phyloP scores from a whole-genome alignment of 2,797 vertebrate species.

The Myotis daubentonii region DNA sequence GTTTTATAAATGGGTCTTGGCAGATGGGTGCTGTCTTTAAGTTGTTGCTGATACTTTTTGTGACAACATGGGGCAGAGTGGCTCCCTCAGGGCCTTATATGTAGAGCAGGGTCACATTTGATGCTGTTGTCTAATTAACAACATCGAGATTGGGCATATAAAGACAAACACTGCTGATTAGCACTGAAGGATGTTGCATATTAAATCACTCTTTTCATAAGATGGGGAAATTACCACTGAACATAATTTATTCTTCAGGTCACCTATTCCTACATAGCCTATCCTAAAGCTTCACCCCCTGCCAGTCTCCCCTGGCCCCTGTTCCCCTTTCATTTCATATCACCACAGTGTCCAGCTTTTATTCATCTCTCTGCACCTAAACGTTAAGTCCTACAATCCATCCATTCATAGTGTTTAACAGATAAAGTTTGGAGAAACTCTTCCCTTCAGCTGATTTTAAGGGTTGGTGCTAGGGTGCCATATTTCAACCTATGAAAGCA shows the following conservation, averaged over 20 bases:
- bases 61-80: background rate
- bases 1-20: background rate
- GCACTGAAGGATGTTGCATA: background rate
- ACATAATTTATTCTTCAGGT: background rate
- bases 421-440: background rate
- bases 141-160: background rate
- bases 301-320: background rate
- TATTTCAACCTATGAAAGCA: background rate
- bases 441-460: background rate
- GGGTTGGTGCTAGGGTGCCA: background rate
- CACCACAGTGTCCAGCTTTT: background rate
- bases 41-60: background rate
- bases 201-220: background rate
- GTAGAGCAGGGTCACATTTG: background rate
- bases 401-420: background rate
- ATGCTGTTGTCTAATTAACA: constrained; percentile 4
- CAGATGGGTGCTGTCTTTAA: background rate
- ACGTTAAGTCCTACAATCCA: background rate
- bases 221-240: background rate
- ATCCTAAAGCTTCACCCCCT: background rate
- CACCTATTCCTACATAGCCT: background rate
- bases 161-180: background rate
- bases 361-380: background rate
- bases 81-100: background rate
- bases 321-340: background rate